phyloP scores from a whole-genome alignment of 2,797 vertebrate genomes.

The Acanthurus tractus region DNA sequence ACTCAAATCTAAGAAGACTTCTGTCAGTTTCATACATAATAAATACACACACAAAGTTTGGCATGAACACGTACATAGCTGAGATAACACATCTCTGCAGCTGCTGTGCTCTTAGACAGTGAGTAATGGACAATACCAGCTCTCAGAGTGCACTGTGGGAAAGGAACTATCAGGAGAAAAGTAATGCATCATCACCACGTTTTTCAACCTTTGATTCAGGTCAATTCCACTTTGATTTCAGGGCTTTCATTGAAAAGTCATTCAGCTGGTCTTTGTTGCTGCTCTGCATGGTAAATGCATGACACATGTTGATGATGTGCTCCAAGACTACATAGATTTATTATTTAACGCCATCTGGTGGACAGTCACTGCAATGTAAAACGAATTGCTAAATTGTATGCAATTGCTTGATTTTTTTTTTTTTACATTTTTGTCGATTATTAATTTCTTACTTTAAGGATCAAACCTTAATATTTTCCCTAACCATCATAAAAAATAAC shows the following conservation, averaged over 20 bases:
- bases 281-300: background rate
- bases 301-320: background rate
- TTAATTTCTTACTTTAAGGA: accelerated
- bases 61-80: conserved; percentile 4
- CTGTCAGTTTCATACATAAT: conserved; percentile 3
- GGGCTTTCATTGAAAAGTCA: conserved; percentile 20
- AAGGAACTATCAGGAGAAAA: conserved; percentile 10
- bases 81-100: conserved; percentile 52
- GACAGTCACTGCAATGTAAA: conserved; percentile 22
- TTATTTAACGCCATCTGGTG: conserved; percentile 59
- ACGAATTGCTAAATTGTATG: background rate
- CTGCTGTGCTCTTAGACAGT: conserved; percentile 56
- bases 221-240: conserved; percentile 25
- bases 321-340: background rate
- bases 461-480: background rate
- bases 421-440: background rate
- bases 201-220: conserved; percentile 42
- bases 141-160: conserved; percentile 57
- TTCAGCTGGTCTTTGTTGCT: conserved; percentile 33
- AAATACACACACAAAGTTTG: conserved; percentile 17
- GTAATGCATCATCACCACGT: conserved; percentile 21
- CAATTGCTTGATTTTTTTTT: too few relatives aligned
- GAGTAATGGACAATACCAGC: conserved; percentile 43
- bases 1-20: background rate
- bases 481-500: too few relatives aligned